Evolutionary conservation across 2,113 vertebrate genomes (phyloP).

Genomic region (Paraplagusia blochii): DNA sequence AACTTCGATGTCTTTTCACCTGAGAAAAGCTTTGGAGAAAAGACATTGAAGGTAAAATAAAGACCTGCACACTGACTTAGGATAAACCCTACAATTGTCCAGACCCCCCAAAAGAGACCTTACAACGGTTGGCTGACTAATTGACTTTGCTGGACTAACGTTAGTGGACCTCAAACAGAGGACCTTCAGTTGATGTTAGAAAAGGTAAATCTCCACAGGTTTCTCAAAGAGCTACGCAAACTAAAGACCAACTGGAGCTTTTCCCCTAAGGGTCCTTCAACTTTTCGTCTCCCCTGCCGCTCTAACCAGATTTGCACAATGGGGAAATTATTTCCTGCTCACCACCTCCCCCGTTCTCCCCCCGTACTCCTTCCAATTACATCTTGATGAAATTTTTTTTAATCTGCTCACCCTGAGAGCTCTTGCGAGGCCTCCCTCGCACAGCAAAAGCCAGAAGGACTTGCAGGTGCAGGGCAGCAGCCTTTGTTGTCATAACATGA

Average conservation of each 20-base stretch:
- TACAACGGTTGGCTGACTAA: conserved; percentile 62
- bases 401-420: conserved; percentile 58
- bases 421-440: conserved; percentile 21
- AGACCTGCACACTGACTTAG: conserved; percentile 24
- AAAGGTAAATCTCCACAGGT: conserved; percentile 32
- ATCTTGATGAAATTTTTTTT: conserved; percentile 53
- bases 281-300: conserved; percentile 43
- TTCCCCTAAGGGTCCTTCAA: conserved; percentile 52
- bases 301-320: conserved; percentile 42
- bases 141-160: conserved; percentile 62
- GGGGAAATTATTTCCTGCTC: conserved; percentile 47
- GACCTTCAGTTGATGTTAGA: conserved; percentile 26
- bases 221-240: conserved; percentile 41
- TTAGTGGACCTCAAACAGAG: conserved; percentile 43
- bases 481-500: conserved; percentile 64
- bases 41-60: no score
- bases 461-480: conserved; percentile 53
- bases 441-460: conserved; percentile 22
- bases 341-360: conserved; percentile 30
- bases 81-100: conserved; percentile 8
- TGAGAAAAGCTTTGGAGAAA: no score
- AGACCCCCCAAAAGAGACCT: conserved; percentile 35
- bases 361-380: conserved; percentile 45
- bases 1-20: no score
- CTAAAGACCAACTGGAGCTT: conserved; percentile 34